These are phyloP conservation scores for Zosterops japonicus DNA, from an alignment of 2,113 vertebrate genomes.

Conservation along the genomic window DNA sequence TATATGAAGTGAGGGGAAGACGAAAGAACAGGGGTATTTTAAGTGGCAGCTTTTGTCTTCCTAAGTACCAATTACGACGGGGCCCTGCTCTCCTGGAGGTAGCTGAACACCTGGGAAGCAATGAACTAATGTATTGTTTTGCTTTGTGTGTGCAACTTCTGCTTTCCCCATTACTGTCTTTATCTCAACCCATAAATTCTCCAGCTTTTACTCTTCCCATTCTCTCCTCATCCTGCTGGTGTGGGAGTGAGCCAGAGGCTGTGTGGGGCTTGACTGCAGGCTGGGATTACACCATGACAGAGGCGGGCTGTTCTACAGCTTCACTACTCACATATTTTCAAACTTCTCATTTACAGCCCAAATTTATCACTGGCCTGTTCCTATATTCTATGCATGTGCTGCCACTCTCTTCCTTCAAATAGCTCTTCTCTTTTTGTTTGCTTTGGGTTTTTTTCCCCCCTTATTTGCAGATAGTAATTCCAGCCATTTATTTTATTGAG, in stretches of 20 bases:
- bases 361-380: not conserved
- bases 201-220: not conserved
- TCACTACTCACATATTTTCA: not conserved
- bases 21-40: not conserved
- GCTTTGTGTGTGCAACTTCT: not conserved
- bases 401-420: not conserved
- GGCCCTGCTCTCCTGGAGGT: not conserved
- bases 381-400: not conserved
- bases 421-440: not conserved
- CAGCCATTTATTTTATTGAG: not conserved
- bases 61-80: rapidly evolving
- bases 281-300: not conserved
- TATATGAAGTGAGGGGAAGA: not conserved
- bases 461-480: not conserved
- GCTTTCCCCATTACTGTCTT: not conserved
- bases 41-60: not conserved
- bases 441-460: rapidly evolving
- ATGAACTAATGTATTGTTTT: not conserved
- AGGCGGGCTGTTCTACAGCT: not conserved
- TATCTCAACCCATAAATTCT: not conserved
- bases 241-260: not conserved
- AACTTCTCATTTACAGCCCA: not conserved
- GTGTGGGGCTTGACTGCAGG: not conserved
- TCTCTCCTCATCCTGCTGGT: not conserved
- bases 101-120: not conserved